phyloP scores from a whole-genome alignment of 1,140 invertebrate species.

The Caerostris darwini region DNA sequence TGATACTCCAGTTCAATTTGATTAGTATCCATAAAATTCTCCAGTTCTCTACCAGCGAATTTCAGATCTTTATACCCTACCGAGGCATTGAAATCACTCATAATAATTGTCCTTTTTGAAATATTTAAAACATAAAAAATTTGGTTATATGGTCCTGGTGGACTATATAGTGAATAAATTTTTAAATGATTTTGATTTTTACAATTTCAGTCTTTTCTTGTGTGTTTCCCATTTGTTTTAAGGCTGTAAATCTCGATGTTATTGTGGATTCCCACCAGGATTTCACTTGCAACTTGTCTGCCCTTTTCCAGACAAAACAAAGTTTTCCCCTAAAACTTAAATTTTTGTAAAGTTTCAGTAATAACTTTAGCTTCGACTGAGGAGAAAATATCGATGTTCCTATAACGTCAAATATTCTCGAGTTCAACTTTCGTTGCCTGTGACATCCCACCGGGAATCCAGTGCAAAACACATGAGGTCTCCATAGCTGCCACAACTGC shows the following conservation, averaged over 20 bases:
- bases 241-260: conserved; percentile 22
- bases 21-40: neutral
- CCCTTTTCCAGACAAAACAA: conserved; percentile 7
- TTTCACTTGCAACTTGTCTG: conserved; percentile 41
- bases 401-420: conserved; percentile 47
- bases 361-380: conserved; percentile 12
- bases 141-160: too few species aligned
- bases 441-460: neutral
- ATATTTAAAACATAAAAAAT: conserved; percentile 2
- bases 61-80: neutral
- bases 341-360: conserved; percentile 26
- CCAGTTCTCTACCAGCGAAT: conserved; percentile 10
- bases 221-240: conserved; percentile 27
- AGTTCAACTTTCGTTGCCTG: conserved; percentile 30
- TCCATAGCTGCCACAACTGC: too few species aligned
- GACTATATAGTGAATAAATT: neutral
- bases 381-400: conserved; percentile 11
- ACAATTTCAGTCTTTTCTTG: conserved; percentile 44
- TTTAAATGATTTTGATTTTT: conserved; percentile 45
- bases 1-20: conserved; percentile 14
- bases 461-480: too few species aligned
- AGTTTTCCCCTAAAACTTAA: neutral
- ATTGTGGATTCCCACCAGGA: conserved; percentile 21
- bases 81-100: neutral
- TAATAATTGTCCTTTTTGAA: neutral